Conservation (phyloP, 2,797 vertebrate species). For the Zenarchopterus dispar region DNA sequence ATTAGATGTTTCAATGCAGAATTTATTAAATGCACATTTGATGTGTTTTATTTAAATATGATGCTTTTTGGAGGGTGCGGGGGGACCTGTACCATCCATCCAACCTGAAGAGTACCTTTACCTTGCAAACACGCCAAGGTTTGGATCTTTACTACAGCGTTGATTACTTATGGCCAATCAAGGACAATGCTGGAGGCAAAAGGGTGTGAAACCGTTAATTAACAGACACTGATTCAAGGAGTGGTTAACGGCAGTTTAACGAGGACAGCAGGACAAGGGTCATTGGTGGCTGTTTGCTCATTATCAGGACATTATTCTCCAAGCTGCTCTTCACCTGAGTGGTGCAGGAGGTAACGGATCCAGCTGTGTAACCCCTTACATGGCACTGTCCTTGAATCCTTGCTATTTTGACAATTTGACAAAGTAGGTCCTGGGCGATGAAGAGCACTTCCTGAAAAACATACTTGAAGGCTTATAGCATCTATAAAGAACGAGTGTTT, state of each 20-base stretch:
- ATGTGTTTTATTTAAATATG: neutral
- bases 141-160: constrained; percentile 1
- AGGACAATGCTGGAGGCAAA: constrained; percentile 38
- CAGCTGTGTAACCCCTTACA: constrained; percentile 16
- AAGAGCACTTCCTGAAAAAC: neutral
- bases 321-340: constrained; percentile 28
- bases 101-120: neutral
- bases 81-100: neutral
- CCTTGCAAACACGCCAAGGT: constrained; percentile 1
- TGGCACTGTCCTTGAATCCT: constrained; percentile 9
- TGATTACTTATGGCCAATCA: constrained; percentile 11
- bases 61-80: neutral
- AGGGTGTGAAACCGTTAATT: constrained; percentile 46
- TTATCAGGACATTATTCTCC: constrained; percentile 23
- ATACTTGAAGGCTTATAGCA: constrained; percentile 20
- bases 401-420: constrained; percentile 6
- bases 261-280: constrained; percentile 42
- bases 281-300: constrained; percentile 17
- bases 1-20: neutral
- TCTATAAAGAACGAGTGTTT: constrained; percentile 35
- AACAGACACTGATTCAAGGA: constrained; percentile 49
- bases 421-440: neutral
- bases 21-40: neutral
- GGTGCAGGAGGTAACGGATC: constrained; percentile 8
- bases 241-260: constrained; percentile 53